phyloP scores from a whole-genome alignment of 2,888 invertebrate species.

The Taphrorychus bicolor region DNA sequence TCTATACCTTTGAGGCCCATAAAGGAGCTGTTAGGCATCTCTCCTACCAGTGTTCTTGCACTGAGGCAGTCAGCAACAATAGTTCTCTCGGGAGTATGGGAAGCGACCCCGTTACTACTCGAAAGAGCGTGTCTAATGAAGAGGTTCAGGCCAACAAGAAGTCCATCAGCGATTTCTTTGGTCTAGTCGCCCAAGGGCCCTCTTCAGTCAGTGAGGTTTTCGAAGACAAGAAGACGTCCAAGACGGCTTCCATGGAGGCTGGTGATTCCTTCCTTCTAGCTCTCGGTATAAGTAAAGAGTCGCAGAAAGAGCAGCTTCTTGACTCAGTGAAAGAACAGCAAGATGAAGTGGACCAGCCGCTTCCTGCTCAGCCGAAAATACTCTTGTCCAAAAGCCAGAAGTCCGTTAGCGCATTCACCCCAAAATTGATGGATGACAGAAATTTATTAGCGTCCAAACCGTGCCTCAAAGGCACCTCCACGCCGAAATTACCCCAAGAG shows the following conservation, averaged over 20 bases:
- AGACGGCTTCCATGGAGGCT: conserved; percentile 17
- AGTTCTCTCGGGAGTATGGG: conserved; percentile 17
- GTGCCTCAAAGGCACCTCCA: conserved; percentile 37
- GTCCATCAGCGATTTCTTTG: conserved; percentile 45
- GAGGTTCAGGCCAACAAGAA: conserved; percentile 14
- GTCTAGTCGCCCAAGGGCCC: conserved; percentile 33
- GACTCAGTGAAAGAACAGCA: background rate
- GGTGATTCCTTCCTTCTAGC: conserved; percentile 53
- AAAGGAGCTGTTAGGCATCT: conserved; percentile 62
- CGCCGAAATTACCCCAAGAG: conserved; percentile 37
- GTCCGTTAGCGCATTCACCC: background rate
- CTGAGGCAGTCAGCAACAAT: background rate
- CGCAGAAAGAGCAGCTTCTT: background rate
- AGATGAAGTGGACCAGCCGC: background rate
- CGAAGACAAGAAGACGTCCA: background rate
- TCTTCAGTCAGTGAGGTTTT: conserved; percentile 24
- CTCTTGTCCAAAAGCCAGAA: too few species aligned
- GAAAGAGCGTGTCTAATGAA: conserved; percentile 7
- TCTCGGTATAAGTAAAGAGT: conserved; percentile 41
- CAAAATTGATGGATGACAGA: background rate
- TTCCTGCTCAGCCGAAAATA: background rate
- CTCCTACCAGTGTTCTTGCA: conserved; percentile 57
- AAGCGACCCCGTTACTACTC: conserved; percentile 19
- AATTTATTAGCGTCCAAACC: conserved; percentile 20
- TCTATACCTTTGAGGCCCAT: conserved; percentile 63